A percentile compares a stretch with the other conserved stretches of the same genome.
Evolutionary conservation across 2,888 invertebrate species (phyloP).

Genomic region (Xiphydria camelus): DNA sequence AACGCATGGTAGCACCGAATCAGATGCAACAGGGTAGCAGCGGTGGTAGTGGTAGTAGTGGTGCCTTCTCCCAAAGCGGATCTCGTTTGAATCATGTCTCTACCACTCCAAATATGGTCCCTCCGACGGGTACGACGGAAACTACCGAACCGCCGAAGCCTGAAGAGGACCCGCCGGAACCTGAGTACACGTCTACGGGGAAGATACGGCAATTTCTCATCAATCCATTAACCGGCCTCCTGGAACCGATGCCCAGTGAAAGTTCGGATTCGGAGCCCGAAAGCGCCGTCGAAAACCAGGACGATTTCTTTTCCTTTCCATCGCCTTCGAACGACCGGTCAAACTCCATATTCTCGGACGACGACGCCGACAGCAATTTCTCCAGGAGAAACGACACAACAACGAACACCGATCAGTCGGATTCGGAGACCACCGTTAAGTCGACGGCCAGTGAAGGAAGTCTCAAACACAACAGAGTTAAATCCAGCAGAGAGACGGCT

Average conservation of each 20-base stretch:
- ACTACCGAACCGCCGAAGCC: conserved; percentile 28
- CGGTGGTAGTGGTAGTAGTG: too few relatives aligned
- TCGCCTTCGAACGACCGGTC: conserved; percentile 60
- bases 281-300: conserved; percentile 54
- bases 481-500: conserved; percentile 49
- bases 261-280: conserved; percentile 66
- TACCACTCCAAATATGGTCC: conserved; percentile 19
- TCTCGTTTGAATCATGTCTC: conserved; percentile 35
- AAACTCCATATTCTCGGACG: conserved; percentile 64
- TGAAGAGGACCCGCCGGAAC: conserved; percentile 59
- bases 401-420: conserved; percentile 62
- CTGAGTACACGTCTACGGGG: conserved; percentile 64
- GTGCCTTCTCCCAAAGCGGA: conserved; percentile 43
- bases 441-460: conserved; percentile 65
- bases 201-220: conserved; percentile 82
- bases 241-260: conserved; percentile 77
- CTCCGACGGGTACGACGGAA: conserved; percentile 22
- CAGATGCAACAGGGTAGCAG: too few relatives aligned
- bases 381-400: conserved; percentile 60
- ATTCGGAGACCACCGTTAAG: conserved; percentile 63
- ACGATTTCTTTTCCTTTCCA: conserved; percentile 59
- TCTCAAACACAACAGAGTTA: conserved; percentile 55
- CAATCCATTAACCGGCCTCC: conserved; percentile 85
- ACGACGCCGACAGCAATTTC: conserved; percentile 64
- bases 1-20: conserved; percentile 30